Conservation (phyloP, 2,113 vertebrate species). For the Actenoides hombroni region DNA sequence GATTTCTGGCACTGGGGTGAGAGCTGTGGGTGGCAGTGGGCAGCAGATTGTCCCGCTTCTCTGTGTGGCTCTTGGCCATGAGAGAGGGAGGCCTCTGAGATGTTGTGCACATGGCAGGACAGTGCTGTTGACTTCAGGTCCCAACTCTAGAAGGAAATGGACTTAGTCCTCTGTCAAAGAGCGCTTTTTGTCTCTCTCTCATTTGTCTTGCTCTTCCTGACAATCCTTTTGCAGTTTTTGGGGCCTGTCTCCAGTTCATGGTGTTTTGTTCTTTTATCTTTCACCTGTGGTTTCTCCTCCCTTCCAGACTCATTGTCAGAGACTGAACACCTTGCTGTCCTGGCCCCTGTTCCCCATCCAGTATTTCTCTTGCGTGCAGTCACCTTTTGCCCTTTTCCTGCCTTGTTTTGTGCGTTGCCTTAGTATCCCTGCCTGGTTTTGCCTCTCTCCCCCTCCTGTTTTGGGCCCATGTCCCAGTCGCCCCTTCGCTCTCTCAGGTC, state of each 20-base stretch:
- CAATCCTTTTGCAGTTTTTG: neutral
- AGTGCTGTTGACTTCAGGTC: neutral
- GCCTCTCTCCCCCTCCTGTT: neutral
- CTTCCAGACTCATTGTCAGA: neutral
- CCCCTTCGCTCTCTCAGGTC: neutral
- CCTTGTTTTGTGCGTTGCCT: neutral
- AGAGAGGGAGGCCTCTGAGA: no score
- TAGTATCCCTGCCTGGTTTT: neutral
- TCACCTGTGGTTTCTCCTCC: neutral
- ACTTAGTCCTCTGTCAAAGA: neutral
- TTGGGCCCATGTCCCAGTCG: neutral
- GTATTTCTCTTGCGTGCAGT: neutral
- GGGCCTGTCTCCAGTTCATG: neutral
- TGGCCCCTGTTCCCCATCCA: fast-evolving
- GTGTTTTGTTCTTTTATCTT: neutral
- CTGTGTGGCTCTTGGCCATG: fast-evolving
- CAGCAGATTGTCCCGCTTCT: fast-evolving
- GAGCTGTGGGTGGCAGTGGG: neutral
- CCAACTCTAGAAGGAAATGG: neutral
- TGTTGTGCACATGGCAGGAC: neutral
- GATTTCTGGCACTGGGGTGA: neutral
- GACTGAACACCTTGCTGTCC: neutral
- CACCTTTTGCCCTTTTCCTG: neutral
- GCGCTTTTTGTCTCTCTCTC: fast-evolving
- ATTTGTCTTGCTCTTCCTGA: neutral